These are phyloP conservation scores for Microtus pennsylvanicus DNA, from an alignment of 2,113 vertebrate species.

Conservation along the genomic window DNA sequence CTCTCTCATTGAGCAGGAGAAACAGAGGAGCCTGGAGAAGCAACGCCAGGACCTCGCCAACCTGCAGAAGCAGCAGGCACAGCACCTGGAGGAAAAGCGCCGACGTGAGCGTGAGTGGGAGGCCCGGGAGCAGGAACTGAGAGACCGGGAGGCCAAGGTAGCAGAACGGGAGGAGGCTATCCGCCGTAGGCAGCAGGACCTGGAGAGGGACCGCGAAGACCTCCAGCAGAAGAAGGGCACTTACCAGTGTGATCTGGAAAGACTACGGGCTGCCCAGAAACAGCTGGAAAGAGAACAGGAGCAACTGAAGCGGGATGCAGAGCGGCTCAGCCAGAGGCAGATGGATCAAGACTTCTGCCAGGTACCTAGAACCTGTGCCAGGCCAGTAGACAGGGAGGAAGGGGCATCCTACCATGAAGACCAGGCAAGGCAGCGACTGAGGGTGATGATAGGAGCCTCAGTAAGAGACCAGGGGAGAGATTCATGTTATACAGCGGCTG, in stretches of 20 bases:
- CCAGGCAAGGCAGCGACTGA: background rate
- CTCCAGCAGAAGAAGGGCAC: slow-evolving; percentile 88
- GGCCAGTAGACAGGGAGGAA: background rate
- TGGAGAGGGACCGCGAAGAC: slow-evolving; percentile 88
- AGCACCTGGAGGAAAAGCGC: slow-evolving; percentile 93
- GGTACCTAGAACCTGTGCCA: slow-evolving; percentile 67
- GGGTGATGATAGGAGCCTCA: fast-evolving
- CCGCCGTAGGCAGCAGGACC: slow-evolving; percentile 84
- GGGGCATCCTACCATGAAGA: background rate
- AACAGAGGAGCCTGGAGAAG: slow-evolving; percentile 97
- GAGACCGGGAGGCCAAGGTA: slow-evolving; percentile 87
- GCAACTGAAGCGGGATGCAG: slow-evolving; percentile 88
- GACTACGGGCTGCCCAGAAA: slow-evolving; percentile 91
- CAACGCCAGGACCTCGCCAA: slow-evolving; percentile 96
- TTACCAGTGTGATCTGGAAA: slow-evolving; percentile 94
- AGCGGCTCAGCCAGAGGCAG: slow-evolving; percentile 85
- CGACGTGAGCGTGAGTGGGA: slow-evolving; percentile 93
- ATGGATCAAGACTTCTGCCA: slow-evolving; percentile 71
- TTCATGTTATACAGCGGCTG: background rate
- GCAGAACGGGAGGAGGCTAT: slow-evolving; percentile 88
- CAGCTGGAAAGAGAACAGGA: slow-evolving; percentile 93
- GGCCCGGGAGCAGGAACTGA: slow-evolving; percentile 89
- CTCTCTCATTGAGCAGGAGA: slow-evolving; percentile 97
- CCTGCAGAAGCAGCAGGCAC: slow-evolving; percentile 93
- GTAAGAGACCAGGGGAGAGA: fast-evolving